phyloP scores from a whole-genome alignment of 2,888 invertebrate genomes.

The Metellina segmentata region DNA sequence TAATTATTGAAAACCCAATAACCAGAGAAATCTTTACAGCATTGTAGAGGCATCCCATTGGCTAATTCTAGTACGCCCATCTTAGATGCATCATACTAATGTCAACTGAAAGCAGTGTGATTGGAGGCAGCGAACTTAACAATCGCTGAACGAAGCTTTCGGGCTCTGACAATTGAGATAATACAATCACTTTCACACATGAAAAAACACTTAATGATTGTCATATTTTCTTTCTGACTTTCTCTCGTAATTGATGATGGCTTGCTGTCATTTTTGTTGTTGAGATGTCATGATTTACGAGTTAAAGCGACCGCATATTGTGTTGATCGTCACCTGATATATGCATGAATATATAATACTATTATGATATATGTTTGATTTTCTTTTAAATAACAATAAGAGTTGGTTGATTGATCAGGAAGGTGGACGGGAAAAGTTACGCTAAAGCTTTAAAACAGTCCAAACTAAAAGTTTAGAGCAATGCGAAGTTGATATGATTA shows the following conservation, averaged over 20 bases:
- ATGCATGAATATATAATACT: neutral
- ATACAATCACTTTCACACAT: neutral
- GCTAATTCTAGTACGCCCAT: conserved; percentile 37
- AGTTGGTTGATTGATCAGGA: neutral
- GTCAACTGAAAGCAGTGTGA: conserved; percentile 34
- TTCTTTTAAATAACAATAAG: neutral
- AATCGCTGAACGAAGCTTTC: neutral
- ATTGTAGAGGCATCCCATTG: conserved; percentile 31
- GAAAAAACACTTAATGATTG: conserved; percentile 1
- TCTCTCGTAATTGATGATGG: neutral
- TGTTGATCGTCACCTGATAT: neutral
- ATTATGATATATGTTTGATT: neutral
- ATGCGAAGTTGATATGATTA: too few relatives aligned
- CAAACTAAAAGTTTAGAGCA: too few relatives aligned
- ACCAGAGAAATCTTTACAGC: neutral
- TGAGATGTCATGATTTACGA: neutral
- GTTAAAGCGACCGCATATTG: neutral
- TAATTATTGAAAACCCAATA: neutral
- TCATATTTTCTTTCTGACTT: neutral
- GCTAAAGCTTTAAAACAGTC: neutral
- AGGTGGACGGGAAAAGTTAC: neutral
- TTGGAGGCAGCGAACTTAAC: conserved; percentile 42
- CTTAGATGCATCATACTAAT: conserved; percentile 24
- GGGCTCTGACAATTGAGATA: conserved; percentile 7
- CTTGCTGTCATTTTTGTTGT: neutral